A percentile compares a stretch with the other conserved stretches of the same genome.
Conservation (phyloP, 2,113 vertebrate species). For the Taxidea taxus region DNA sequence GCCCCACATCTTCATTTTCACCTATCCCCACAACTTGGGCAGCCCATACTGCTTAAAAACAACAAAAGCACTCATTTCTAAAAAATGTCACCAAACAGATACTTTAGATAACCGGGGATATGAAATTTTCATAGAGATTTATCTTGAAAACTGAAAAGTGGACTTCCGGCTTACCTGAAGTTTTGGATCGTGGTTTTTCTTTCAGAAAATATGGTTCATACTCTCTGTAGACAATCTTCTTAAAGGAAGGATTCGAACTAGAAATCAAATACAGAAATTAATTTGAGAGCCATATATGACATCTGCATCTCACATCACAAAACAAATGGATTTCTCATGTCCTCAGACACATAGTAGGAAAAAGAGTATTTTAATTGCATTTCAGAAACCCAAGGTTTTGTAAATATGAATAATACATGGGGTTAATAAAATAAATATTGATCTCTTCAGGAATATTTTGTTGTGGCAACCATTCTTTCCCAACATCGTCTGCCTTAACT, state of each 20-base stretch:
- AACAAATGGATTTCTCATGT: neutral
- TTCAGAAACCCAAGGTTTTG: neutral
- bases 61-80: neutral
- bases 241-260: slow-evolving; percentile 83
- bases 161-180: slow-evolving; percentile 87
- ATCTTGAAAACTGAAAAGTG: neutral
- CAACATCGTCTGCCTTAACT: neutral
- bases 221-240: slow-evolving; percentile 94
- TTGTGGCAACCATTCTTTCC: neutral
- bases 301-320: neutral
- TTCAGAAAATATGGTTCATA: slow-evolving; percentile 91
- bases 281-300: slow-evolving; percentile 11
- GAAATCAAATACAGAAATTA: slow-evolving; percentile 61
- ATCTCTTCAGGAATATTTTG: neutral
- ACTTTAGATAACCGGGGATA: neutral
- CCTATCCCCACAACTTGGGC: neutral
- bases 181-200: slow-evolving; percentile 84
- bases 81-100: neutral
- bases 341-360: neutral
- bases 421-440: neutral
- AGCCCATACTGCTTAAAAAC: neutral
- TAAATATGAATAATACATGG: neutral
- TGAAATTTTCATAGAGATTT: neutral
- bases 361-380: neutral
- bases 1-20: neutral